phyloP scores from a whole-genome alignment of 2,888 invertebrate species.

The Lasioglossum villosulum region DNA sequence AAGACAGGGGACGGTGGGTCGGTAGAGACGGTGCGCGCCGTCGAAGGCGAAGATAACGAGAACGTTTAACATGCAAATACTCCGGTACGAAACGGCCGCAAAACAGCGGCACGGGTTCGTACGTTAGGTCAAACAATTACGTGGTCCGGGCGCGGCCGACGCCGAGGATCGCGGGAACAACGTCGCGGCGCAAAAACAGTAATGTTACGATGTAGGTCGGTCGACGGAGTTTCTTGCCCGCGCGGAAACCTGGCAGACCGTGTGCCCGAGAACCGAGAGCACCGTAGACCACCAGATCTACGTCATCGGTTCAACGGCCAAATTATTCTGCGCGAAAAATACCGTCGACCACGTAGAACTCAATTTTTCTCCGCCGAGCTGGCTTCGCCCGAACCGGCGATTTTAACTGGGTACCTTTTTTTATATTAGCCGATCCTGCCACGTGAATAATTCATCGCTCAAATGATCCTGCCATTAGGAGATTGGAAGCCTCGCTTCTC shows the following conservation, averaged over 20 bases:
- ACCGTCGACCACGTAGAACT: background rate
- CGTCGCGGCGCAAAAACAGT: slow-evolving; percentile 43
- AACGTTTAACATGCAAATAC: slow-evolving; percentile 65
- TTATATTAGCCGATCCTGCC: background rate
- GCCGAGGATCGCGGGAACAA: slow-evolving; percentile 43
- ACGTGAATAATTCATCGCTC: background rate
- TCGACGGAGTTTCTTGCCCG: slow-evolving; percentile 54
- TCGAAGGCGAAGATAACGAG: slow-evolving; percentile 64
- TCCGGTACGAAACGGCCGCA: slow-evolving; percentile 36
- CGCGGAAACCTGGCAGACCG: background rate
- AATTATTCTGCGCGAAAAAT: background rate
- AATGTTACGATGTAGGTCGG: slow-evolving; percentile 48
- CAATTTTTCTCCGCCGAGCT: background rate
- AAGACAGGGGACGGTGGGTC: slow-evolving; percentile 26
- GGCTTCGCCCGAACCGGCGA: background rate
- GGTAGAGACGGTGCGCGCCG: slow-evolving; percentile 25
- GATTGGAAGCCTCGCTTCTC: background rate
- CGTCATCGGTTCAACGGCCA: slow-evolving; percentile 1
- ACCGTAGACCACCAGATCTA: background rate
- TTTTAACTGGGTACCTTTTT: background rate
- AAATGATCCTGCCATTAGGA: background rate
- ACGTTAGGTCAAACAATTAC: slow-evolving; percentile 54
- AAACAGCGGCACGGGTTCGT: slow-evolving; percentile 34
- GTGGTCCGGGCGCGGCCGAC: slow-evolving; percentile 25
- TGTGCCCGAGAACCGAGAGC: background rate